These are phyloP conservation scores for Ornithoptera priamus DNA, from an alignment of 2,888 invertebrate species.

Conservation along the genomic window DNA sequence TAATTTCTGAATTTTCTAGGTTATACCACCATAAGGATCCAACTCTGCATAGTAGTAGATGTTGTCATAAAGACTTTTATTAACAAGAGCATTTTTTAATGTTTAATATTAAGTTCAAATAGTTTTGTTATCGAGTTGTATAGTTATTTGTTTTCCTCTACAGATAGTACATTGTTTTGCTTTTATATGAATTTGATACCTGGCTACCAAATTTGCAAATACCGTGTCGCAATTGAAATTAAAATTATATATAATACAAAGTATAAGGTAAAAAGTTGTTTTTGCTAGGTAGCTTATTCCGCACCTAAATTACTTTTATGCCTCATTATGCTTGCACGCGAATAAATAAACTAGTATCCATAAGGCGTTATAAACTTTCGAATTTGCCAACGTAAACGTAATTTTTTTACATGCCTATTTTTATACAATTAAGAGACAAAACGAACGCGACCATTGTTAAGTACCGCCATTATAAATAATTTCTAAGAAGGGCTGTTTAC, in stretches of 20 bases:
- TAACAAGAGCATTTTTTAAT: too few relatives aligned
- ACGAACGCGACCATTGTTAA: too few relatives aligned
- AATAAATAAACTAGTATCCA: conserved; percentile 13
- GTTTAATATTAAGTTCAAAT: too few relatives aligned
- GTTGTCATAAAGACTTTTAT: too few relatives aligned
- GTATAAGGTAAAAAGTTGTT: neutral
- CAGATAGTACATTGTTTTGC: neutral
- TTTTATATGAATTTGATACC: neutral
- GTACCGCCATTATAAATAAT: too few relatives aligned
- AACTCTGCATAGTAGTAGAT: too few relatives aligned
- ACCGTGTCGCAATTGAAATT: neutral
- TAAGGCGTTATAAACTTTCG: conserved; percentile 3
- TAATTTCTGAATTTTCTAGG: too few relatives aligned
- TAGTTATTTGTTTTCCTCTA: neutral
- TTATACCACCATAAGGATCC: too few relatives aligned
- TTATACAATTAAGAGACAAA: too few relatives aligned
- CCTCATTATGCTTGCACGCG: conserved; percentile 3
- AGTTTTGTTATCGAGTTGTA: too few relatives aligned
- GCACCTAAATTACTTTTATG: conserved; percentile 7
- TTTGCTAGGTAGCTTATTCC: neutral
- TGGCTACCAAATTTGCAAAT: neutral
- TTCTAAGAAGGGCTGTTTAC: too few relatives aligned
- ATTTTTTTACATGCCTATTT: too few relatives aligned
- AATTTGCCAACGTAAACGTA: neutral
- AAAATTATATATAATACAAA: neutral